Percentiles rank a stretch among this genome's conserved stretches.
Conservation (phyloP, 2,797 vertebrate species). For the Graptemys geographica region DNA sequence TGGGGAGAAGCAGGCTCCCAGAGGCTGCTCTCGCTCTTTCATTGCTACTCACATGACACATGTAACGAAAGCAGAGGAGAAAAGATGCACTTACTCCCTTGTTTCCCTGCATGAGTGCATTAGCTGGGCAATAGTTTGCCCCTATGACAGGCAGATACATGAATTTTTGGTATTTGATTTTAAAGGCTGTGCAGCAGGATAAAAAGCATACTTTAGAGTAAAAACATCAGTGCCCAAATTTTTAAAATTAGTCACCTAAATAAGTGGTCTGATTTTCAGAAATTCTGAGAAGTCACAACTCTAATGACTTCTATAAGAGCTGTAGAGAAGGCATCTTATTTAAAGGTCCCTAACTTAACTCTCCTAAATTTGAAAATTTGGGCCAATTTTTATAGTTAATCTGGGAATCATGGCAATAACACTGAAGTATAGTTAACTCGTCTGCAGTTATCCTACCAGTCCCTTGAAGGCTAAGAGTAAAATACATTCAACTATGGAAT, state of each 20-base stretch:
- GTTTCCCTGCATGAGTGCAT: neutral
- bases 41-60: neutral
- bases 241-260: neutral
- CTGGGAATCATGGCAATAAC: neutral
- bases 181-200: neutral
- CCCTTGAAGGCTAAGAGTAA: neutral
- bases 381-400: neutral
- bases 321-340: neutral
- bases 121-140: neutral
- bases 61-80: neutral
- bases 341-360: neutral
- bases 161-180: neutral
- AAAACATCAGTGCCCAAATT: neutral
- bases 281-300: neutral
- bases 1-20: neutral
- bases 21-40: neutral
- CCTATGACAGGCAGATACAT: neutral
- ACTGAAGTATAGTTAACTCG: neutral
- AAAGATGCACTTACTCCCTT: neutral
- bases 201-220: neutral
- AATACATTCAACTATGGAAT: neutral
- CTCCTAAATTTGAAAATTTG: neutral
- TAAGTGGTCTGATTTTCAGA: accelerated
- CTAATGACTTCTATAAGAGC: neutral
- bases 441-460: neutral